Evolutionary conservation across 2,113 vertebrate genomes (phyloP).

Genomic region (Lontra canadensis): DNA sequence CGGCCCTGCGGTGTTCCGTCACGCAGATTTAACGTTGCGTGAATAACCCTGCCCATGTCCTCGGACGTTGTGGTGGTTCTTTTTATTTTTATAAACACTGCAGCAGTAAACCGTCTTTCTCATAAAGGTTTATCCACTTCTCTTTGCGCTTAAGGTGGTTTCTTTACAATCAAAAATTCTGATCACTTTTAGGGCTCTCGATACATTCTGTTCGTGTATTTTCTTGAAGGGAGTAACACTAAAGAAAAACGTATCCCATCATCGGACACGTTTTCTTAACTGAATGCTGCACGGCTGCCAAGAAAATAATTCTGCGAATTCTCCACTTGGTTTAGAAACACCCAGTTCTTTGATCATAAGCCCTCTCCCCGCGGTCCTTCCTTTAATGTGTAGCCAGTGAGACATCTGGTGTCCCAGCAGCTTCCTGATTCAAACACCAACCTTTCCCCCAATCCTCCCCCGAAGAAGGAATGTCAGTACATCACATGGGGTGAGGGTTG

Average conservation of each 20-base stretch:
- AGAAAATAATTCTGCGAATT: background rate
- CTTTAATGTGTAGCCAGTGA: accelerated
- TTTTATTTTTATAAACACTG: background rate
- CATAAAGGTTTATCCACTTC: background rate
- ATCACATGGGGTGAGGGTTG: accelerated
- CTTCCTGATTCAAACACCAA: background rate
- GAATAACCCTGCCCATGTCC: accelerated
- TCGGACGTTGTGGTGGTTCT: accelerated
- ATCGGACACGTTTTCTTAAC: background rate
- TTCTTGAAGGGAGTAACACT: background rate
- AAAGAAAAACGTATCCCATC: too few species aligned
- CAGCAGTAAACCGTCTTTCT: background rate
- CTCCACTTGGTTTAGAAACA: background rate
- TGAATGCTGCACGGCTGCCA: accelerated
- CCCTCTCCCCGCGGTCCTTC: background rate
- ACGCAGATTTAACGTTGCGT: accelerated
- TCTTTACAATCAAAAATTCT: background rate
- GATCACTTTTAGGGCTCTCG: background rate
- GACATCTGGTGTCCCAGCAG: background rate
- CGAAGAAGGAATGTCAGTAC: background rate
- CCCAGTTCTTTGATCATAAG: background rate
- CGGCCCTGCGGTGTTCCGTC: too few species aligned
- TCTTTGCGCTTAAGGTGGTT: background rate
- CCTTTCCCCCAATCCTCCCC: background rate
- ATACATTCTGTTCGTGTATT: accelerated